Evolutionary conservation across 2,888 invertebrate species (phyloP).

Genomic region (Thereva nobilitata): DNA sequence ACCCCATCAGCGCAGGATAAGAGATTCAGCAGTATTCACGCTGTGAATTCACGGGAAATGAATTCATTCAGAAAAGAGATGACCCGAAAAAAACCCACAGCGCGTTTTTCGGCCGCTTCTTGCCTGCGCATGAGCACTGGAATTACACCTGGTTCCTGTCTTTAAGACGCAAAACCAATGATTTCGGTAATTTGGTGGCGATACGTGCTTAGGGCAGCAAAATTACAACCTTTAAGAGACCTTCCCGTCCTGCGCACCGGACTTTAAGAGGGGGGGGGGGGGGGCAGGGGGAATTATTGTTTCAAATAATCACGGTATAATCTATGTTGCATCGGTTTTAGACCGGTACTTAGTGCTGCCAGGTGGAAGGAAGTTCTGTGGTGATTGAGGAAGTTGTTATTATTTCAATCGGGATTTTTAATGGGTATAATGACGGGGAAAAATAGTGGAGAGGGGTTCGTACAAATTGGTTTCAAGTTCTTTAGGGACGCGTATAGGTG

Average conservation of each 20-base stretch:
- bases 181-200: conserved; percentile 39
- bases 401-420: conserved; percentile 1
- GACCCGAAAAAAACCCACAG: conserved; percentile 17
- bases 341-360: conserved; percentile 8
- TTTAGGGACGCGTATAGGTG: too few species aligned
- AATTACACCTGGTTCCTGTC: conserved; percentile 41
- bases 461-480: too few species aligned
- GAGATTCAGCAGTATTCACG: conserved; percentile 33
- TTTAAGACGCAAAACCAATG: conserved; percentile 32
- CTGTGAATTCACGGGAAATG: conserved; percentile 30
- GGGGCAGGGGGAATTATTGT: conserved; percentile 5
- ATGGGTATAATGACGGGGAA: not conserved
- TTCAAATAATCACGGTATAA: conserved; percentile 28
- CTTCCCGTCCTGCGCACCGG: conserved; percentile 10
- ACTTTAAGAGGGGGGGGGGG: too few species aligned
- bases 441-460: too few species aligned
- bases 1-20: conserved; percentile 3
- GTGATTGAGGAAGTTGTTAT: conserved; percentile 30
- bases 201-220: conserved; percentile 25
- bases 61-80: conserved; percentile 24
- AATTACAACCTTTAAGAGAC: conserved; percentile 27
- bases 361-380: conserved; percentile 10
- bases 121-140: not conserved
- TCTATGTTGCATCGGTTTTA: conserved; percentile 2
- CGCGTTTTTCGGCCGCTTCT: conserved; percentile 5